Evolutionary conservation across 2,797 vertebrate species (phyloP), one percentile per base, ranked within the genome.

Genomic region (Vespertilio murinus): DNA sequence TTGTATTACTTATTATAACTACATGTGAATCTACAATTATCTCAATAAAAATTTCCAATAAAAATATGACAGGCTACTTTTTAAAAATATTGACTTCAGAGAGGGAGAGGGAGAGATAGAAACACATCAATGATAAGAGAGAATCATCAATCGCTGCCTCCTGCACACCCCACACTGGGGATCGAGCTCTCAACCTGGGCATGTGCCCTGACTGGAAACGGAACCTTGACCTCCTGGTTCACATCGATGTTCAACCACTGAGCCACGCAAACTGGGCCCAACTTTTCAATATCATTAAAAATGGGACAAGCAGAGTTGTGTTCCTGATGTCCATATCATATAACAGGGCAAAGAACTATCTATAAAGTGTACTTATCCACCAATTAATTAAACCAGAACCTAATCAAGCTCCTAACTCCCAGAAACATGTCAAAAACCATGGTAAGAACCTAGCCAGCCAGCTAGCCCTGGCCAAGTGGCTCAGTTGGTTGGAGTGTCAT

Each of bases 371-470:
- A 87, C 47, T n/a, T 20, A 49, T 28, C 64, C 56, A 61, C 25
- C 42, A 90, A 90, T 69, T 77, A 87, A 90, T 11, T 56, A 23
- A 83, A 90, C 35, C 42, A 38, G 38, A 95, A 90, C 22, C 35
- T 89, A 65, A 65, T 69, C 70, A 93, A 77, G 83, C 30, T 40
- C 81, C n/a, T 56, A 78, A 90, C 42, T 92, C 87, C 42, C 69
- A 91, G 33, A 85, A 88, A 81, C 45, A 85, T 3, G 16, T 88
- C 88, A 61, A 92, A 65, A 52, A 74, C n/a, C 23, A 79, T 11
- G 16, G n/a, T 45, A 93, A 79, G 38, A 79, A 91, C 35, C 52
- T 18, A 88, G 67, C 30, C 23, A n/a, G 69, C 25, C 23, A n/a
- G 61, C 28, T 14, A 35, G 59, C 30, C 61, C 61, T 64, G 14